Base-by-base conservation (phyloP, 2,888 invertebrate species). In the Ormyrus labotus region DNA sequence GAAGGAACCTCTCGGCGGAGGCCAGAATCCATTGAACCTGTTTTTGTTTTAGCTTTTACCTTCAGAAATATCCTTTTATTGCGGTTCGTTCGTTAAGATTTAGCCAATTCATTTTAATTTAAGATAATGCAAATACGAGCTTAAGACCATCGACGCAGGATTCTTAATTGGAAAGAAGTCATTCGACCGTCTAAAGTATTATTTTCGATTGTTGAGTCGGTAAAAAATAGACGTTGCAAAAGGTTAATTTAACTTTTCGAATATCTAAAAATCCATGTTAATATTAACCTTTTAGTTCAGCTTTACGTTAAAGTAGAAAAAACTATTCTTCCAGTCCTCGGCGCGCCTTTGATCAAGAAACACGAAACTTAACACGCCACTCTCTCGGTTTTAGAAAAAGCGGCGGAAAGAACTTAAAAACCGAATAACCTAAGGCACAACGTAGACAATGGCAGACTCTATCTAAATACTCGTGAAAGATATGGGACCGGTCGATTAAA, bases 21-120 rank as follows among this genome's bases (percentile, higher is more conserved):
- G 45, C 48, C 34, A 77, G 64, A 69, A 75, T 69, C 74, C 70
- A 78, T 81, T 74, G 73, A 78, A 74, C 73, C 69, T 75, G 70
- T 81, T 78, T 81, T 78, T 78, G 64, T 64, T 78, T 78, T 63
- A 64, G 76, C 57, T 72, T 45, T 69, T 73, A 65, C 68, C 63
- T 74, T 64, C 8, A 70, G 34, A 70, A 60, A 65, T 55, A 63
- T 80, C 61, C 58, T 70, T 74, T 80, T 80, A 80, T 78, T 75
- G 58, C n/a, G 63, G 50, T 71, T 80, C 75, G 50, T 71, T 80
- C 75, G 75, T 80, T 80, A 67, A 70, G 68, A 61, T 67, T 80
- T 71, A 51, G 60, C 10, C 64, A n/a, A 67, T 60, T 75, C 67
- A 67, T 67, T 75, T 80, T 70, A 47, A 67, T 80, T 75, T 67